Percentiles rank a stretch among this genome's conserved stretches.
These are phyloP conservation scores for Drosophila seclusa DNA, from an alignment of 2,888 invertebrate genomes.

Conservation along the genomic window DNA sequence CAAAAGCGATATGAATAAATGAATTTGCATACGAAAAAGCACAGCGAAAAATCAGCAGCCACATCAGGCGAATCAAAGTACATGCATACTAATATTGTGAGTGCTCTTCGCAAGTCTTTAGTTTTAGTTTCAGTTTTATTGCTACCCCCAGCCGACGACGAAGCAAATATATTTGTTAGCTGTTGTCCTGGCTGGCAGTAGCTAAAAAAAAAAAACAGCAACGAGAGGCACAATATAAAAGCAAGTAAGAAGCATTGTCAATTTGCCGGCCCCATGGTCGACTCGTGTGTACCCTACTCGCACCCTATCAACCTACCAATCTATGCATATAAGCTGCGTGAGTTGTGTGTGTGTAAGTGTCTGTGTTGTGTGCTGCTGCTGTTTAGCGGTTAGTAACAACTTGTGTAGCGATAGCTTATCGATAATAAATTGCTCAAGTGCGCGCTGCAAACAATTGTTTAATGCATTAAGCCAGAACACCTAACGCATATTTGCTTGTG, in stretches of 20 bases:
- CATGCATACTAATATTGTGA: conserved; percentile 16
- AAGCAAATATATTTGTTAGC: conserved; percentile 41
- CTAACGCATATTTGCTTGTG: not conserved
- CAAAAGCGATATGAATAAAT: conserved; percentile 60
- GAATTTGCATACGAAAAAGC: conserved; percentile 62
- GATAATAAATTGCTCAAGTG: not conserved
- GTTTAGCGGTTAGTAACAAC: not conserved
- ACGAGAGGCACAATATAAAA: conserved; percentile 27
- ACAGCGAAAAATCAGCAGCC: conserved; percentile 56
- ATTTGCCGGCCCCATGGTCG: conserved; percentile 20
- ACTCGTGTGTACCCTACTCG: conserved; percentile 43
- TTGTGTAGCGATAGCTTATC: not conserved
- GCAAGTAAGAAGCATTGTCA: conserved; percentile 39
- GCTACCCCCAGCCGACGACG: conserved; percentile 58
- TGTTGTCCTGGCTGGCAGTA: conserved; percentile 47
- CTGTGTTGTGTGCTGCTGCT: not conserved
- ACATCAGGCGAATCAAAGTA: conserved; percentile 50
- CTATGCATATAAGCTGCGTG: not conserved
- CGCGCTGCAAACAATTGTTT: not conserved
- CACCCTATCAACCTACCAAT: conserved; percentile 6
- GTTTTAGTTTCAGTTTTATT: conserved; percentile 56
- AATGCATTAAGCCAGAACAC: not conserved
- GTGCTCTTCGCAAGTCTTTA: conserved; percentile 44
- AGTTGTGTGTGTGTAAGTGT: not conserved
- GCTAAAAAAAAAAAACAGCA: conserved; percentile 38